Percentiles rank a stretch among this genome's conserved stretches.
Evolutionary conservation across 2,888 invertebrate genomes (phyloP).

Genomic region (Agrilus cyanescens): DNA sequence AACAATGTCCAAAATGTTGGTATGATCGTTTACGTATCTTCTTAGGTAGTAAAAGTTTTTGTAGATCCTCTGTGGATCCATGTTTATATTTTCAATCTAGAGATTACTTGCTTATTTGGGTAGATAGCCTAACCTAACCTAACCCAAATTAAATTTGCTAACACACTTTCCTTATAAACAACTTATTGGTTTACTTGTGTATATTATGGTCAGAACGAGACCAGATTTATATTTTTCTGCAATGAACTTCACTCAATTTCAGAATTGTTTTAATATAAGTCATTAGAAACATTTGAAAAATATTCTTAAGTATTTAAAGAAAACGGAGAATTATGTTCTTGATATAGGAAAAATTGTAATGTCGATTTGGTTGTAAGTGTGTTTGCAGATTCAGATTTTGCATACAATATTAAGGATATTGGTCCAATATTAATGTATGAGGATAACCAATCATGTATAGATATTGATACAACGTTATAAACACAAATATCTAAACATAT

Average conservation of each 20-base stretch:
- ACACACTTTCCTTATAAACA: conserved; percentile 9
- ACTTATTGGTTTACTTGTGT: conserved; percentile 14
- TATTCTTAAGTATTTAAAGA: too few relatives aligned
- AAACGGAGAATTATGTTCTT: conserved; percentile 11
- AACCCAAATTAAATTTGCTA: conserved; percentile 1
- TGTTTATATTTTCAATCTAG: conserved; percentile 14
- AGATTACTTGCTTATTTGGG: conserved; percentile 12
- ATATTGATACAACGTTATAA: conserved; percentile 9
- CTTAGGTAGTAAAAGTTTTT: conserved; percentile 9
- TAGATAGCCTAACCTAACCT: conserved; percentile 12
- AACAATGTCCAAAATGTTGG: conserved; percentile 15
- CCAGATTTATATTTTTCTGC: conserved; percentile 7
- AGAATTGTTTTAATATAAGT: conserved; percentile 6
- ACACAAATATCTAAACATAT: conserved; percentile 14
- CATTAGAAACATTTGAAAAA: conserved; percentile 8
- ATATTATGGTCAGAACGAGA: conserved; percentile 13
- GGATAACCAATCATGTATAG: conserved; percentile 9
- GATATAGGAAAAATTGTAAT: conserved; percentile 8
- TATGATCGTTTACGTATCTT: conserved; percentile 10
- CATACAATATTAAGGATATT: conserved; percentile 11
- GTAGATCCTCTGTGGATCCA: conserved; percentile 13
- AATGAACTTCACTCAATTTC: conserved; percentile 10
- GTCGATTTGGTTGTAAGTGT: conserved; percentile 5
- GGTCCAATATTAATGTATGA: too few relatives aligned
- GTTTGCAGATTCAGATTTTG: conserved; percentile 17